Percentiles rank a stretch among this genome's conserved stretches.
phyloP scores from a whole-genome alignment of 2,888 invertebrate species.

The Drosophila nr. perissopoda region DNA sequence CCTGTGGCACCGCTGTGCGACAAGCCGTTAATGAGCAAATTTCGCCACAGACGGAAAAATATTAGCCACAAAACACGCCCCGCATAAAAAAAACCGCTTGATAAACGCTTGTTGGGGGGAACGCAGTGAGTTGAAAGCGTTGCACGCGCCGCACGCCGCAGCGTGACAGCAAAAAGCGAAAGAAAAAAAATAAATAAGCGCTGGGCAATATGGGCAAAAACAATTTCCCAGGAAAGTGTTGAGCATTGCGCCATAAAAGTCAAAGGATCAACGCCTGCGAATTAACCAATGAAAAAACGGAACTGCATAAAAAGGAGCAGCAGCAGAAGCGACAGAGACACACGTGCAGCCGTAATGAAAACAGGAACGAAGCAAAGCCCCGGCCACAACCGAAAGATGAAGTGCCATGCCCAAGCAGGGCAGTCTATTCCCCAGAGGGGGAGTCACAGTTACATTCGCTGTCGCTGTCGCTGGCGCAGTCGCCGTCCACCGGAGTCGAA shows the following conservation, averaged over 20 bases:
- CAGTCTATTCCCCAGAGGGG: slow-evolving; percentile 53
- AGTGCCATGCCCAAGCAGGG: slow-evolving; percentile 27
- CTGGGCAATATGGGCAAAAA: slow-evolving; percentile 69
- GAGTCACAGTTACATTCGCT: slow-evolving; percentile 12
- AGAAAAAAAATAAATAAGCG: slow-evolving; percentile 17
- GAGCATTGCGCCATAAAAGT: slow-evolving; percentile 74
- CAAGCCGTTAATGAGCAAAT: slow-evolving; percentile 74
- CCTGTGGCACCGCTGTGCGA: slow-evolving; percentile 53
- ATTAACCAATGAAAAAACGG: slow-evolving; percentile 53
- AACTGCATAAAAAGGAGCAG: slow-evolving; percentile 45
- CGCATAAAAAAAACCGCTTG: slow-evolving; percentile 57
- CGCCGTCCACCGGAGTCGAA: slow-evolving; percentile 53
- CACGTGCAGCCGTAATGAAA: slow-evolving; percentile 73
- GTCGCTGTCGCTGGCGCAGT: slow-evolving; percentile 47
- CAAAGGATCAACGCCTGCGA: slow-evolving; percentile 82
- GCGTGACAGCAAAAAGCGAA: slow-evolving; percentile 49
- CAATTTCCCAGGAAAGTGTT: slow-evolving; percentile 83
- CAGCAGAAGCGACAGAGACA: slow-evolving; percentile 36
- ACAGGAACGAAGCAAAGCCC: slow-evolving; percentile 58
- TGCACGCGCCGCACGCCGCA: slow-evolving; percentile 64
- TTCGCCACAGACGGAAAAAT: slow-evolving; percentile 79
- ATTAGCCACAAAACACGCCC: slow-evolving; percentile 84
- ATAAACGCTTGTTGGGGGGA: slow-evolving; percentile 18
- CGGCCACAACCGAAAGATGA: slow-evolving; percentile 18
- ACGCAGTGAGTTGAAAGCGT: slow-evolving; percentile 15